These are phyloP conservation scores for Acipenser oxyrinchus DNA, from an alignment of 2,797 vertebrate species.

Conservation along the genomic window DNA sequence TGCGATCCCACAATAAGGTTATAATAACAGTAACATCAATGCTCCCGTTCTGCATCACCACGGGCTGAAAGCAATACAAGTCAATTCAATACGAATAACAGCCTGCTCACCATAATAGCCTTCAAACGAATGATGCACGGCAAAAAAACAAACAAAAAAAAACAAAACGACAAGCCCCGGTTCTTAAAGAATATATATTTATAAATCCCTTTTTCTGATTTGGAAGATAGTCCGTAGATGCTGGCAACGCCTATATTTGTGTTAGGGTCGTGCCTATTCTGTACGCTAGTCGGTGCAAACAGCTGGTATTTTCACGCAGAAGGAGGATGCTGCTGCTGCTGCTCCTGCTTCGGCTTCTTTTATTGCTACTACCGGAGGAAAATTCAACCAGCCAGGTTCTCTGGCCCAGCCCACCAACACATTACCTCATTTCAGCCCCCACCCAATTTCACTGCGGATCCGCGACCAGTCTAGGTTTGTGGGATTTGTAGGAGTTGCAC, in stretches of 20 bases:
- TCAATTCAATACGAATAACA: slow-evolving; percentile 4
- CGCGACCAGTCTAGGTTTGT: slow-evolving; percentile 28
- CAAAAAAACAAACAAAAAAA: neutral
- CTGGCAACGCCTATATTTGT: slow-evolving; percentile 15
- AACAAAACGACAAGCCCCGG: neutral
- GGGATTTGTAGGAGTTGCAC: slow-evolving; percentile 40
- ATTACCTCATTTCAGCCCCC: slow-evolving; percentile 39
- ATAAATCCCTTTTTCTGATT: neutral
- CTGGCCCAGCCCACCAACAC: slow-evolving; percentile 11
- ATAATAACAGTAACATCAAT: slow-evolving; percentile 4
- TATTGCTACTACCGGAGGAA: slow-evolving; percentile 13
- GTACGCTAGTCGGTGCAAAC: slow-evolving; percentile 4
- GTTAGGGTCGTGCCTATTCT: slow-evolving; percentile 7
- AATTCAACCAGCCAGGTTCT: slow-evolving; percentile 14
- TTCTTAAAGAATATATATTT: slow-evolving; percentile 5
- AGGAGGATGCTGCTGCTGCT: slow-evolving; percentile 3
- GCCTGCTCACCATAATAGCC: slow-evolving; percentile 3
- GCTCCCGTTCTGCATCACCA: slow-evolving; percentile 17
- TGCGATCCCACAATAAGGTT: slow-evolving; percentile 7
- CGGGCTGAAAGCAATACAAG: slow-evolving; percentile 5
- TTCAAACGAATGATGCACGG: slow-evolving; percentile 2
- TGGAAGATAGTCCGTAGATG: slow-evolving; percentile 6
- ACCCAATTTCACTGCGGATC: slow-evolving; percentile 58
- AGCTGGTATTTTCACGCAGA: slow-evolving; percentile 6
- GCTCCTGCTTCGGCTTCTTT: slow-evolving; percentile 1